A percentile compares a stretch with the other conserved stretches of the same genome.
These are phyloP conservation scores for Toxotes lorentzi DNA, from an alignment of 2,797 vertebrate species.

Conservation along the genomic window DNA sequence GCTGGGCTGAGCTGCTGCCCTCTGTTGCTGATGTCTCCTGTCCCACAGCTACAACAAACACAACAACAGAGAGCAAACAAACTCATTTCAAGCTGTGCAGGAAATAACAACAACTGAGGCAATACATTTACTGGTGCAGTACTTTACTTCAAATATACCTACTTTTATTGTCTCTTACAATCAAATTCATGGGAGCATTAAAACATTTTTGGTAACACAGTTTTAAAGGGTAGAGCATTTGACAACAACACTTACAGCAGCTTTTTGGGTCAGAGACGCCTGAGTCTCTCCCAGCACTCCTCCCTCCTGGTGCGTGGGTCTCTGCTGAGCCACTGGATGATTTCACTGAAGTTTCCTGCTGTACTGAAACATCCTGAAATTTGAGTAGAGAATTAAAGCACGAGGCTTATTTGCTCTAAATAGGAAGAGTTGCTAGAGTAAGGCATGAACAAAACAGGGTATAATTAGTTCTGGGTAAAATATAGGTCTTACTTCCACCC, in stretches of 20 bases:
- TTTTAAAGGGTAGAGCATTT: neutral
- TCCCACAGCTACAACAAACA: constrained; percentile 44
- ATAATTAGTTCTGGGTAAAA: neutral
- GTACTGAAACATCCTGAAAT: constrained; percentile 40
- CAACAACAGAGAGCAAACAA: neutral
- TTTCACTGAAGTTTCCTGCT: constrained; percentile 40
- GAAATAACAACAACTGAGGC: neutral
- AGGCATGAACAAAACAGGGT: neutral
- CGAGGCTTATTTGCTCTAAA: neutral
- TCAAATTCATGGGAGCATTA: neutral
- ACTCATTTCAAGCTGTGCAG: neutral
- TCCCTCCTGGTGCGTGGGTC: constrained; percentile 16
- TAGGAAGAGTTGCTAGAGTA: neutral
- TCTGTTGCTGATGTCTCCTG: constrained; percentile 23
- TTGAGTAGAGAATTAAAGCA: neutral
- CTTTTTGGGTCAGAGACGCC: constrained; percentile 8
- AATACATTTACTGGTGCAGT: neutral
- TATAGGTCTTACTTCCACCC: neutral
- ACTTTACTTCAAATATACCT: neutral
- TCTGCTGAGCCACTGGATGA: constrained; percentile 26
- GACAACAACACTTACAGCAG: constrained; percentile 33
- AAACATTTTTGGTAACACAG: neutral
- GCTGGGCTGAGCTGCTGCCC: constrained; percentile 38
- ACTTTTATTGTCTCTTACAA: neutral
- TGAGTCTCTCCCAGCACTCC: constrained; percentile 19